Evolutionary conservation across 2,113 vertebrate species (phyloP).

Genomic region (Podocnemis expansa): DNA sequence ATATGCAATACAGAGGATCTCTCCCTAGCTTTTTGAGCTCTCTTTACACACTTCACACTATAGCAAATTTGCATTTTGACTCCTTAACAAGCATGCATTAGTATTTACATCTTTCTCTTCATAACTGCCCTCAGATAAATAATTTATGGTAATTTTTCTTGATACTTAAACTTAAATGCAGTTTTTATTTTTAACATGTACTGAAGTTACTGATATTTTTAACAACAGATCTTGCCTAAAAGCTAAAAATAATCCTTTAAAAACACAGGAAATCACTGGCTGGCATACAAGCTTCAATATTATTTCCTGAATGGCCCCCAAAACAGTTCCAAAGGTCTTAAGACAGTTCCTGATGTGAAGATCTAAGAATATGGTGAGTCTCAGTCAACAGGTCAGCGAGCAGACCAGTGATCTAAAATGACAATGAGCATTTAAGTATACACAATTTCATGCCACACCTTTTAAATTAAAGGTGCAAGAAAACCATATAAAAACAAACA

Average conservation of each 20-base stretch:
- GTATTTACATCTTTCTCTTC: background rate
- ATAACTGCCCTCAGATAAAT: background rate
- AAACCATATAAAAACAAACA: background rate
- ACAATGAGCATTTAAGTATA: background rate
- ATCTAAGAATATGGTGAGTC: background rate
- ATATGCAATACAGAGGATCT: background rate
- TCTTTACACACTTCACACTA: fast-evolving
- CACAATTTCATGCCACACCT: background rate
- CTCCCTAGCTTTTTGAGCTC: background rate
- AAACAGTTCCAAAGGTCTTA: background rate
- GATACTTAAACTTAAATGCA: fast-evolving
- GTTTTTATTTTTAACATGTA: background rate
- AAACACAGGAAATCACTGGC: conserved; percentile 55
- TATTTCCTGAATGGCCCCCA: conserved; percentile 68
- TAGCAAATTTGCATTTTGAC: fast-evolving
- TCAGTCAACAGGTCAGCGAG: background rate
- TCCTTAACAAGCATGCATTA: background rate
- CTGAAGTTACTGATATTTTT: too few relatives aligned
- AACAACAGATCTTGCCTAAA: fast-evolving
- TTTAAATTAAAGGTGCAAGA: background rate
- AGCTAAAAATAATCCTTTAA: background rate
- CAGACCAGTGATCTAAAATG: fast-evolving
- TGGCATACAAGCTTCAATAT: conserved; percentile 70
- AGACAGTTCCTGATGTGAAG: conserved; percentile 6
- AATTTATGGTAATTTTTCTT: background rate